Evolutionary conservation across 30 jellyfish, hydroid and myxozoan genomes (phyloP), one percentile per base, ranked within the genome.

Genomic region (Aurelia aurita complex sp. Pacific): DNA sequence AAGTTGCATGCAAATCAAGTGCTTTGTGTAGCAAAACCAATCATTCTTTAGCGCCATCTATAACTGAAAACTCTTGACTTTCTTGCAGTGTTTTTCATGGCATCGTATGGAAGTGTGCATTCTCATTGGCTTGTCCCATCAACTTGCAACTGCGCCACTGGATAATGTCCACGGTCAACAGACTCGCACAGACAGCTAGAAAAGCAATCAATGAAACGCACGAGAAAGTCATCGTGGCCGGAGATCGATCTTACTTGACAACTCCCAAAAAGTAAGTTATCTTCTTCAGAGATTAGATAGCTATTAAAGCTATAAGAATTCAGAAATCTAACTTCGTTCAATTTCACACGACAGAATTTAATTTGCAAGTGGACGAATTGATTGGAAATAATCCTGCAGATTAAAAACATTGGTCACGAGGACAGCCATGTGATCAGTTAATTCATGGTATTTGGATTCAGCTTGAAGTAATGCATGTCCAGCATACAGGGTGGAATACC

Each of bases 111-210:
- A 81, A 81, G 33, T 81, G 91, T 10, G 78, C 81, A 67, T 60
- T 67, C 13, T 46, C 82, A 50, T 81, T 81, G 17, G 68, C 53
- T 52, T 68, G 91, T 14, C 91, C 91, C 91, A 81, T 69, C 72
- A 69, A 13, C 35, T 34, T 32, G 59, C 84, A 69, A n/a, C 55
- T 17, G 35, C 82, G 68, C 32, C 80, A 12, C 36, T 43, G 40
- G 83, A 53, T 33, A 3, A 68, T 18, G 40, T 81, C 72, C 50
- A 69, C 53, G 5, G 84, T 81, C 69, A 81, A 32, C 91, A 81
- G 50, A 38, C 76, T 67, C 18, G 59, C 84, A 19, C 35, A 60
- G 33, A 81, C 83, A 34, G 72, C 91, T 51, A 69, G 17, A 61
- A 69, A 81, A 7, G 91, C 84, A 0, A 46, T 38, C 53, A 81